Conservation (phyloP, 23 tunicate species). For the Phallusia fumigata region DNA sequence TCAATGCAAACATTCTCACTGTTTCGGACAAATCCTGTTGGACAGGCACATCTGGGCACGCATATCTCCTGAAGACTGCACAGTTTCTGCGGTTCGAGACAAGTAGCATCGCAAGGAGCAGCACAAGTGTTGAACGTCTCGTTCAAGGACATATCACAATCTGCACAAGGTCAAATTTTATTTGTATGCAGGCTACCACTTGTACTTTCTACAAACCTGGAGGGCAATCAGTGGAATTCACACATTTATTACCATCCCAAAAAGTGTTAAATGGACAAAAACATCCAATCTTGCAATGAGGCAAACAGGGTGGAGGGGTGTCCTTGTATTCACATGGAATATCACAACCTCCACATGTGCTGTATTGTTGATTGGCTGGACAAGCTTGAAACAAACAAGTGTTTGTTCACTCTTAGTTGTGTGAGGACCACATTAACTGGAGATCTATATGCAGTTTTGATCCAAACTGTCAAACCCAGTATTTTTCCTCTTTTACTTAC, state of each 20-base stretch:
- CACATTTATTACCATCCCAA: slow-evolving; percentile 22
- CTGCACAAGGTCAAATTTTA: neutral
- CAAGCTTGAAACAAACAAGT: neutral
- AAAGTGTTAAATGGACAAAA: slow-evolving; percentile 21
- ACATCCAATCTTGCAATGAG: slow-evolving; percentile 18
- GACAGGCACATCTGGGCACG: slow-evolving; percentile 30
- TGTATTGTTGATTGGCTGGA: slow-evolving; percentile 7
- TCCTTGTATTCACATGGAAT: slow-evolving; percentile 9
- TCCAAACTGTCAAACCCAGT: no score
- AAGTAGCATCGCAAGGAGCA: slow-evolving; percentile 41
- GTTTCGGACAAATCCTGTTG: slow-evolving; percentile 19
- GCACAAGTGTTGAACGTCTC: slow-evolving; percentile 24
- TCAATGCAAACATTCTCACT: slow-evolving; percentile 19
- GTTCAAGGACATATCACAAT: slow-evolving; percentile 18
- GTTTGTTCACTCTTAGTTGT: no score
- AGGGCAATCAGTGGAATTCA: slow-evolving; percentile 28
- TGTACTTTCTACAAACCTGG: neutral
- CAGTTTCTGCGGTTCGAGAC: neutral
- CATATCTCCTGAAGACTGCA: slow-evolving; percentile 9
- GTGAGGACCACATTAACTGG: no score
- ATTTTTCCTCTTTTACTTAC: no score
- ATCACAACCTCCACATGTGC: slow-evolving; percentile 17
- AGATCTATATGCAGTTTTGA: no score
- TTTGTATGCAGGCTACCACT: no score
- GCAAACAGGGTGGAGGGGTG: neutral